A percentile compares a stretch with the other conserved stretches of the same genome.
These are phyloP conservation scores for Madoqua kirkii DNA, from an alignment of 2,113 vertebrate genomes.

Conservation along the genomic window DNA sequence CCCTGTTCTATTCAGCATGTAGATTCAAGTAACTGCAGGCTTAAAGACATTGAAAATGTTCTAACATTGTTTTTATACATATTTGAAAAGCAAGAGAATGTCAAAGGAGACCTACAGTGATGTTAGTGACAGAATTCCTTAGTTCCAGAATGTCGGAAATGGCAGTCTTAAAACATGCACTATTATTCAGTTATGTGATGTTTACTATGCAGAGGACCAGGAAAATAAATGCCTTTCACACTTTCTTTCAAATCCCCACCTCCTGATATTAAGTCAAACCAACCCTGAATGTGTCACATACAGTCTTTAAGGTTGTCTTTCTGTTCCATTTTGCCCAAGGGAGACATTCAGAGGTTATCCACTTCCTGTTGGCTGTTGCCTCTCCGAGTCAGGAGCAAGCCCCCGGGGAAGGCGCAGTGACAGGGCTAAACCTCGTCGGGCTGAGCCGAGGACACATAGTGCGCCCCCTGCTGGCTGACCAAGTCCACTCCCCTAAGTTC, in stretches of 20 bases:
- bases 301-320: neutral
- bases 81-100: neutral
- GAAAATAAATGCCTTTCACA: neutral
- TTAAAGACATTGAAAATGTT: neutral
- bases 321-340: neutral
- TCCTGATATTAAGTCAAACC: neutral
- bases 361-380: neutral
- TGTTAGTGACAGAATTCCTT: neutral
- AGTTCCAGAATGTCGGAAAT: neutral
- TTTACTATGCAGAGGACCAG: neutral
- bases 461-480: too few relatives aligned
- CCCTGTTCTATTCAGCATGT: neutral
- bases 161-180: neutral
- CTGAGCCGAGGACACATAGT: neutral
- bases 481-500: neutral
- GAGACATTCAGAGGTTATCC: neutral
- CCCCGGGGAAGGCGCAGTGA: neutral
- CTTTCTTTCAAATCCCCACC: neutral
- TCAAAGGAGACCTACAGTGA: neutral
- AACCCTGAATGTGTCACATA: neutral
- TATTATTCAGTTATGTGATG: neutral
- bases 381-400: neutral
- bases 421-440: too few relatives aligned
- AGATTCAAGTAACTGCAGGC: neutral
- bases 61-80: neutral